phyloP scores from a whole-genome alignment of 2,888 invertebrate species.

The Hirudinaria manillensis region DNA sequence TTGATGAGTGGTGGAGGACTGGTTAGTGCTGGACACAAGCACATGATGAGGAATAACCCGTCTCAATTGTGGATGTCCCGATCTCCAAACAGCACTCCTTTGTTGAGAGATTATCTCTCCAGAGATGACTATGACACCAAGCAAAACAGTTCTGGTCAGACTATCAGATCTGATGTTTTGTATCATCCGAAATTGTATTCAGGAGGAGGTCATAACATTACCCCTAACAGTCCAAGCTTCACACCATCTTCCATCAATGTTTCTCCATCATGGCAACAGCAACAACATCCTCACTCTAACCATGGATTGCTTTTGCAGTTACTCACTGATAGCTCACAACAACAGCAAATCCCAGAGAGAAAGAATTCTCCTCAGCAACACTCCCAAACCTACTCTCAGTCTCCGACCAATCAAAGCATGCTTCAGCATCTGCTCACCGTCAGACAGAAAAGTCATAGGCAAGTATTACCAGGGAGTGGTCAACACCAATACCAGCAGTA shows the following conservation, averaged over 20 bases:
- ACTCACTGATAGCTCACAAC: slow-evolving; percentile 12
- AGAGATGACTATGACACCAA: slow-evolving; percentile 1
- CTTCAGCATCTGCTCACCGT: slow-evolving; percentile 9
- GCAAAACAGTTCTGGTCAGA: not conserved
- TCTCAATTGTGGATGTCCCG: not conserved
- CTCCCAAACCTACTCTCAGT: not conserved
- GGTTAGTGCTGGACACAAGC: not conserved
- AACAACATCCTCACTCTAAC: slow-evolving; percentile 21
- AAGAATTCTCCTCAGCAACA: slow-evolving; percentile 11
- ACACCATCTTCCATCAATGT: too few relatives aligned
- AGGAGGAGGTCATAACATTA: slow-evolving; percentile 1
- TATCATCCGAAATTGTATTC: not conserved
- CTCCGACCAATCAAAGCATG: slow-evolving; percentile 19
- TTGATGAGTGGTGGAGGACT: slow-evolving; percentile 15
- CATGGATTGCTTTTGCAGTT: slow-evolving; percentile 19
- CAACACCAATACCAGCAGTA: slow-evolving; percentile 6
- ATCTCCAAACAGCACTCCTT: not conserved
- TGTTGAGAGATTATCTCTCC: not conserved
- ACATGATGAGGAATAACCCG: not conserved
- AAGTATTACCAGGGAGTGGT: too few relatives aligned
- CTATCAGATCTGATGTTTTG: not conserved
- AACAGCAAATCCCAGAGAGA: slow-evolving; percentile 10
- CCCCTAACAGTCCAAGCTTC: not conserved
- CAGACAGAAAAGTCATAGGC: slow-evolving; percentile 13
- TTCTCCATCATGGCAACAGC: slow-evolving; percentile 13